Conservation (phyloP, 2,888 invertebrate genomes). For the Halictus quadricinctus region DNA sequence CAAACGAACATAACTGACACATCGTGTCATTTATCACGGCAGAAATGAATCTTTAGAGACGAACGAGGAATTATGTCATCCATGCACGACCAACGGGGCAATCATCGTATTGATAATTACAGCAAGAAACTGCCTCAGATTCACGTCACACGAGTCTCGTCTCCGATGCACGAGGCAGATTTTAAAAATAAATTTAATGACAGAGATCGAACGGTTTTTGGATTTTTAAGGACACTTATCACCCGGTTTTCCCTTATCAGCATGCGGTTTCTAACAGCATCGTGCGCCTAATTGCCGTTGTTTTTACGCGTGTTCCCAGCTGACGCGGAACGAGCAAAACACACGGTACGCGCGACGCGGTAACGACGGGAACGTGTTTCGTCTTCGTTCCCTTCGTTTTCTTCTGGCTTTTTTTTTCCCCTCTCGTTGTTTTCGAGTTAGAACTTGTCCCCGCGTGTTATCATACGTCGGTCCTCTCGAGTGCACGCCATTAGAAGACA, state of each 20-base stretch:
- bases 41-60: not conserved
- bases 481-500: constrained; percentile 52
- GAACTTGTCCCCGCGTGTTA: constrained; percentile 33
- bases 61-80: not conserved
- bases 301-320: not conserved
- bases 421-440: not conserved
- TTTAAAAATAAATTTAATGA: not conserved
- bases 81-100: not conserved
- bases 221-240: not conserved
- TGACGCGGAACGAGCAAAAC: constrained; percentile 3
- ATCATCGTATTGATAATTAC: not conserved
- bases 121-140: not conserved
- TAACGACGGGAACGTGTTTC: not conserved
- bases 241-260: not conserved
- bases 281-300: not conserved
- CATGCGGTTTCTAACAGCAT: not conserved
- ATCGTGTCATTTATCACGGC: not conserved
- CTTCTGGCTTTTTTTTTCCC: not conserved
- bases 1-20: not conserved
- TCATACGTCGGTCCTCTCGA: constrained; percentile 30
- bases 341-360: not conserved
- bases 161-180: too few species aligned
- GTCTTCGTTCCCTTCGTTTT: not conserved
- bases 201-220: not conserved
- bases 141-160: not conserved